phyloP scores from a whole-genome alignment of 1,140 invertebrate genomes.

The Leguminivora glycinivorella region DNA sequence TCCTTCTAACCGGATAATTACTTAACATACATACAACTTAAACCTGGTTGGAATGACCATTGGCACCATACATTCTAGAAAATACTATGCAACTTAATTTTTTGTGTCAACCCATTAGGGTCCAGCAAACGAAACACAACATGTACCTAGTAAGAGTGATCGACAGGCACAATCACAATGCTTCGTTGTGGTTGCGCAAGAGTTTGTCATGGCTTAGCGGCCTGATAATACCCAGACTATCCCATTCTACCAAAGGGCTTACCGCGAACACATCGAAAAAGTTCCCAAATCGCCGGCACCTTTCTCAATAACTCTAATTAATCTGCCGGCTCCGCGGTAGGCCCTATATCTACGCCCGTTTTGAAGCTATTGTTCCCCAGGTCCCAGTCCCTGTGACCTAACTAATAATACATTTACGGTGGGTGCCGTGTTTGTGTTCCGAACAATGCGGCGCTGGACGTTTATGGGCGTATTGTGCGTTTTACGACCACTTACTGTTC shows the following conservation, averaged over 20 bases:
- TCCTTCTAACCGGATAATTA: neutral
- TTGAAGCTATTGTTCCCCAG: neutral
- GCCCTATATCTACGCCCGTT: neutral
- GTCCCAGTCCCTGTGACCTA: slow-evolving; percentile 15
- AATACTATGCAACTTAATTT: neutral
- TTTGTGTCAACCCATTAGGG: too few species aligned
- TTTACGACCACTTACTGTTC: slow-evolving; percentile 35
- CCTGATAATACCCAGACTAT: too few species aligned
- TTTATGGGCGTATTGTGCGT: slow-evolving; percentile 63
- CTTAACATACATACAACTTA: neutral
- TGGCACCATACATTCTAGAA: neutral
- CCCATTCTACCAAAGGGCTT: too few species aligned
- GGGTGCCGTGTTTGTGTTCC: slow-evolving; percentile 43
- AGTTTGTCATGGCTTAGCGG: too few species aligned
- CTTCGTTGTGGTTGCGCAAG: too few species aligned
- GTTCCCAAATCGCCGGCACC: too few species aligned
- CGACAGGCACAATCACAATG: too few species aligned
- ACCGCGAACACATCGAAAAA: too few species aligned
- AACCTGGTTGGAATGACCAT: neutral
- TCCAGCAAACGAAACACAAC: too few species aligned
- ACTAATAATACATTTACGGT: slow-evolving; percentile 28
- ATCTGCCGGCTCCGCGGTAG: too few species aligned
- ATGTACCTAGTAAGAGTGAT: too few species aligned
- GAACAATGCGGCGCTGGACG: slow-evolving; percentile 67
- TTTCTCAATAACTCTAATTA: too few species aligned